phyloP scores from a whole-genome alignment of 2,797 vertebrate genomes.

The Brachyalestes nurse region DNA sequence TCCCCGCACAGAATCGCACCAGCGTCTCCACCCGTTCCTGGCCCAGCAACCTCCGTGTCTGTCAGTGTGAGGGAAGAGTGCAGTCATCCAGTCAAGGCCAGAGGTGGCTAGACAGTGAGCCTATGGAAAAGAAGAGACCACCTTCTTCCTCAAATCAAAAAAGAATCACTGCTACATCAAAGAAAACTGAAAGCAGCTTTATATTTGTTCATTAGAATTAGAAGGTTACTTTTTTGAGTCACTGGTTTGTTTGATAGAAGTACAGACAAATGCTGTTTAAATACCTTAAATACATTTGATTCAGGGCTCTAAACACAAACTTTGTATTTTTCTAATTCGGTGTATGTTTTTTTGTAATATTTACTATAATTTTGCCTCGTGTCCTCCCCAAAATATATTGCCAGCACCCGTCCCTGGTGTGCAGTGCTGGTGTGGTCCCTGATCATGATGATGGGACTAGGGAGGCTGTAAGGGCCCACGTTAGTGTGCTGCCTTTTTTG shows the following conservation, averaged over 20 bases:
- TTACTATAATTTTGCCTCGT: too few species aligned
- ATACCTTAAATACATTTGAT: not conserved
- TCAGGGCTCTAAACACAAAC: too few species aligned
- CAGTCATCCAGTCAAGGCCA: conserved; percentile 1
- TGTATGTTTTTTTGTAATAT: too few species aligned
- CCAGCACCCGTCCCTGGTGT: not conserved
- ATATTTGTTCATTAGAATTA: not conserved
- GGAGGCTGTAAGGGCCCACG: conserved; percentile 13
- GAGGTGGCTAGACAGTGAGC: not conserved
- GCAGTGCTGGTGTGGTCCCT: conserved; percentile 12
- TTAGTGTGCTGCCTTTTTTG: conserved; percentile 38
- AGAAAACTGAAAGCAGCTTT: not conserved
- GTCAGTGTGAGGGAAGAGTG: conserved; percentile 3
- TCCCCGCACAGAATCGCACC: conserved; percentile 34
- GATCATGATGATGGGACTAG: conserved; percentile 35
- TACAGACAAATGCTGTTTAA: not conserved
- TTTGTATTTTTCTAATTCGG: not conserved
- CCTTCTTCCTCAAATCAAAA: not conserved
- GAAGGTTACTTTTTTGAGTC: too few species aligned
- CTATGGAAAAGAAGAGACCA: not conserved
- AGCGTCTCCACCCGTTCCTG: conserved; percentile 23
- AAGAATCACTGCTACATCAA: not conserved
- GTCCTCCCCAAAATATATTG: too few species aligned
- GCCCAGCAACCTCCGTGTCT: not conserved
- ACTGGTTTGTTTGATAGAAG: too few species aligned